Percentiles rank a stretch among this genome's conserved stretches.
These are phyloP conservation scores for Perdix hodgsoniae DNA, from an alignment of 2,797 vertebrate species.

Conservation along the genomic window DNA sequence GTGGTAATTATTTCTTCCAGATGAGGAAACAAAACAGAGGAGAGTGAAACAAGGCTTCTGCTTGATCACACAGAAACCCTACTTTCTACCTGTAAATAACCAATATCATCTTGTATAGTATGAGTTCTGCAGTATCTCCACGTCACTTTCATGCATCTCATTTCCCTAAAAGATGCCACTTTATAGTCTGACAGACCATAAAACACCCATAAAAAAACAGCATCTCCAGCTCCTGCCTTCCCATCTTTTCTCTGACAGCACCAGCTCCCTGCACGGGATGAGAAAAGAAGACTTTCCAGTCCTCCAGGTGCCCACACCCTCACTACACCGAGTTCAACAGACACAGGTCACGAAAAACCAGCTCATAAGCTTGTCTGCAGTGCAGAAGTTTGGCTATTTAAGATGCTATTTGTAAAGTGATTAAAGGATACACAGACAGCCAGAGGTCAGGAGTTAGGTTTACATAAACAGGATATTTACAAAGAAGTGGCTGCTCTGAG, in stretches of 20 bases:
- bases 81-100: not conserved
- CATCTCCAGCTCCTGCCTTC: not conserved
- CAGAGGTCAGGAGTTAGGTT: fast-evolving
- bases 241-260: fast-evolving
- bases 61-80: not conserved
- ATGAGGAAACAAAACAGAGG: not conserved
- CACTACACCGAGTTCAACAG: fast-evolving
- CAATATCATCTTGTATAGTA: fast-evolving
- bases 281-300: not conserved
- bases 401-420: fast-evolving
- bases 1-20: not conserved
- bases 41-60: not conserved
- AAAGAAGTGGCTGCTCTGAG: fast-evolving
- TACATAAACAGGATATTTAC: not conserved
- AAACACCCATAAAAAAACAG: not conserved
- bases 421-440: fast-evolving
- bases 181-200: not conserved
- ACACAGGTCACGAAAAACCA: fast-evolving
- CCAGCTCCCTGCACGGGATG: not conserved
- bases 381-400: fast-evolving
- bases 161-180: not conserved
- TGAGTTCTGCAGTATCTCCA: not conserved
- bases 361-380: not conserved
- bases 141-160: not conserved
- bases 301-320: not conserved